A percentile compares a stretch with the other conserved stretches of the same genome.
phyloP scores from a whole-genome alignment of 2,888 invertebrate species.

The Chrysolina americana region DNA sequence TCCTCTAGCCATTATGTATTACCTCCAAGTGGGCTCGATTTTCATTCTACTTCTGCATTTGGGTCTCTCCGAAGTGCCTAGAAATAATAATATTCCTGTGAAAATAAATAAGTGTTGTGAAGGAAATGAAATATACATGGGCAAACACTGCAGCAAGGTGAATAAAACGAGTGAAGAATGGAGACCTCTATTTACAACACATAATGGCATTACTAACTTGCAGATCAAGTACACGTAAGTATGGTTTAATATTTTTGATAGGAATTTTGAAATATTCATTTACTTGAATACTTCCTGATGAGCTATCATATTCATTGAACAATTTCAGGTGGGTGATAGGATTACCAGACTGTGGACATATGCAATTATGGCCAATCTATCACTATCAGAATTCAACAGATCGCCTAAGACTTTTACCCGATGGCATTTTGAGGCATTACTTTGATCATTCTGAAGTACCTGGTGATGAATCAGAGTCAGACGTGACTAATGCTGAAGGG shows the following conservation, averaged over 20 bases:
- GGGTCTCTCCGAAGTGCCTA: slow-evolving; percentile 36
- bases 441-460: slow-evolving; percentile 73
- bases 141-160: slow-evolving; percentile 77
- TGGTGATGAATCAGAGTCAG: slow-evolving; percentile 66
- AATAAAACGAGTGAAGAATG: slow-evolving; percentile 76
- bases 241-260: neutral
- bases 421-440: slow-evolving; percentile 83
- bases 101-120: slow-evolving; percentile 87
- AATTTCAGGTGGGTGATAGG: slow-evolving; percentile 75
- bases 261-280: too few species aligned
- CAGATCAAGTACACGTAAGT: slow-evolving; percentile 71
- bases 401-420: slow-evolving; percentile 76
- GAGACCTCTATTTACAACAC: slow-evolving; percentile 77
- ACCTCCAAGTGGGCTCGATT: neutral
- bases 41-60: neutral
- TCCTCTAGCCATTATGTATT: neutral
- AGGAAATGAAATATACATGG: slow-evolving; percentile 79
- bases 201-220: slow-evolving; percentile 73
- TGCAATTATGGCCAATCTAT: slow-evolving; percentile 79
- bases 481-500: slow-evolving; percentile 69
- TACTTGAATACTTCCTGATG: too few species aligned
- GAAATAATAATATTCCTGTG: slow-evolving; percentile 57
- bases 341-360: slow-evolving; percentile 79
- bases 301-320: slow-evolving; percentile 13
- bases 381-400: slow-evolving; percentile 76